A percentile compares a stretch with the other conserved stretches of the same genome.
phyloP scores from a whole-genome alignment of 2,888 invertebrate genomes.

The Drosophila quinaria region DNA sequence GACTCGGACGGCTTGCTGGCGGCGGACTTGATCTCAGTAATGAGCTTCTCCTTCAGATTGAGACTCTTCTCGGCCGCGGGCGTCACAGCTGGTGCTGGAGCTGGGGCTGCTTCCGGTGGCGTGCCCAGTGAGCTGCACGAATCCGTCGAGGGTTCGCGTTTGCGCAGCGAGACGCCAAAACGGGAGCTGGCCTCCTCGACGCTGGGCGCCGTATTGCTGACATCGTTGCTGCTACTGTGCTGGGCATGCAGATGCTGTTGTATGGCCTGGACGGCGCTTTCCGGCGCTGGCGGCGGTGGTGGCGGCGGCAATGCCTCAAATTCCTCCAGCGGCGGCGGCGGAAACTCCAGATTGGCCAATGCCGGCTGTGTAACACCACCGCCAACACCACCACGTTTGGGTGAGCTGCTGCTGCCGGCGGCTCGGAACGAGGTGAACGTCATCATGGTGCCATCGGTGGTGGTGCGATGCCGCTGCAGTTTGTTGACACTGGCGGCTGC shows the following conservation, averaged over 20 bases:
- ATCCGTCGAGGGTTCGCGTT: constrained; percentile 88
- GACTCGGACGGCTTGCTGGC: constrained; percentile 81
- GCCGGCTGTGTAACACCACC: constrained; percentile 88
- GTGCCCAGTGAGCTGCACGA: constrained; percentile 87
- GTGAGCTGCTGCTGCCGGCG: constrained; percentile 90
- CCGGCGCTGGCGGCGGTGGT: constrained; percentile 77
- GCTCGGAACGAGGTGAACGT: constrained; percentile 87
- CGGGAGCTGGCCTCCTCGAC: constrained; percentile 91
- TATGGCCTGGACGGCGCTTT: constrained; percentile 66
- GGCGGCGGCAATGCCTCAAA: constrained; percentile 84
- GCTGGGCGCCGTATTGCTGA: constrained; percentile 89
- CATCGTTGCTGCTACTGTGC: constrained; percentile 86
- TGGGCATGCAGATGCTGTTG: constrained; percentile 70
- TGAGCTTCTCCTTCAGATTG: constrained; percentile 92
- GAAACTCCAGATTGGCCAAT: constrained; percentile 94
- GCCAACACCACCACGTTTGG: constrained; percentile 87
- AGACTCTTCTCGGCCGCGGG: constrained; percentile 43
- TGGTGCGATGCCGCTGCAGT: constrained; percentile 87
- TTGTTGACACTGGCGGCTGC: constrained; percentile 88
- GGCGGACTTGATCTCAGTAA: constrained; percentile 92
- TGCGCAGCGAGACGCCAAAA: constrained; percentile 90
- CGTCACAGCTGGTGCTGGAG: constrained; percentile 7
- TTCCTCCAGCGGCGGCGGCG: constrained; percentile 93
- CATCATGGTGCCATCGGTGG: constrained; percentile 86
- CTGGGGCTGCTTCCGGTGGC: constrained; percentile 83